Percentiles rank a stretch among this genome's conserved stretches.
These are phyloP conservation scores for Charaxes varanes DNA, from an alignment of 1,140 invertebrate genomes.

Conservation along the genomic window DNA sequence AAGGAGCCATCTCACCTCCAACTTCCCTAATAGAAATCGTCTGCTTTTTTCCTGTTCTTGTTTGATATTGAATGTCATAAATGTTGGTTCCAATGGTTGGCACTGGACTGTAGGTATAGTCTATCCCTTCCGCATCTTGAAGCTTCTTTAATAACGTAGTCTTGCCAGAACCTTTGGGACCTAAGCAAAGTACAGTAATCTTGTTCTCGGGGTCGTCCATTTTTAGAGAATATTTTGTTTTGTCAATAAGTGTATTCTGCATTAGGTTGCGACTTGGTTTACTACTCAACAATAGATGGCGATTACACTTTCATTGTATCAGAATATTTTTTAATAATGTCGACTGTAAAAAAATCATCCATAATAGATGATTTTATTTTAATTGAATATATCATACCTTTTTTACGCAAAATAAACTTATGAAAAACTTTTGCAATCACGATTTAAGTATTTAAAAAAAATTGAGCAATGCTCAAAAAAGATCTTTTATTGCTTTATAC, in stretches of 20 bases:
- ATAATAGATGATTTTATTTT: too few relatives aligned
- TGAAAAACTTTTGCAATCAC: too few relatives aligned
- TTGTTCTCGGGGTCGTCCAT: slow-evolving; percentile 60
- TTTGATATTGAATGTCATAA: slow-evolving; percentile 76
- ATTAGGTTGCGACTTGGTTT: too few relatives aligned
- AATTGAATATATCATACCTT: too few relatives aligned
- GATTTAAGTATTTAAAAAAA: too few relatives aligned
- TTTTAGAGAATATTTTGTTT: slow-evolving; percentile 19
- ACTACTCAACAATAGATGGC: slow-evolving; percentile 40
- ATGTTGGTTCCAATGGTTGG: slow-evolving; percentile 87
- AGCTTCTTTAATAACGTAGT: slow-evolving; percentile 85
- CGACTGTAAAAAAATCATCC: too few relatives aligned
- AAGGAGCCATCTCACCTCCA: slow-evolving; percentile 85
- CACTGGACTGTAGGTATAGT: slow-evolving; percentile 82
- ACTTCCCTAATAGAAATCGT: slow-evolving; percentile 76
- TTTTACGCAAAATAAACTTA: too few relatives aligned
- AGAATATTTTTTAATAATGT: too few relatives aligned
- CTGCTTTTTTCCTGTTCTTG: slow-evolving; percentile 69
- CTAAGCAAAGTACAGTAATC: slow-evolving; percentile 81
- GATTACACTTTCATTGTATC: too few relatives aligned
- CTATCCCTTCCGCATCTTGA: slow-evolving; percentile 78
- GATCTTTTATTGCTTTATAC: too few relatives aligned
- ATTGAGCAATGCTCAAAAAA: too few relatives aligned
- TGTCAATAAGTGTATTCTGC: slow-evolving; percentile 27
- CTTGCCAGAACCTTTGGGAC: slow-evolving; percentile 86